Evolutionary conservation across 1,140 invertebrate species (phyloP).

Genomic region (Dreissena polymorpha): DNA sequence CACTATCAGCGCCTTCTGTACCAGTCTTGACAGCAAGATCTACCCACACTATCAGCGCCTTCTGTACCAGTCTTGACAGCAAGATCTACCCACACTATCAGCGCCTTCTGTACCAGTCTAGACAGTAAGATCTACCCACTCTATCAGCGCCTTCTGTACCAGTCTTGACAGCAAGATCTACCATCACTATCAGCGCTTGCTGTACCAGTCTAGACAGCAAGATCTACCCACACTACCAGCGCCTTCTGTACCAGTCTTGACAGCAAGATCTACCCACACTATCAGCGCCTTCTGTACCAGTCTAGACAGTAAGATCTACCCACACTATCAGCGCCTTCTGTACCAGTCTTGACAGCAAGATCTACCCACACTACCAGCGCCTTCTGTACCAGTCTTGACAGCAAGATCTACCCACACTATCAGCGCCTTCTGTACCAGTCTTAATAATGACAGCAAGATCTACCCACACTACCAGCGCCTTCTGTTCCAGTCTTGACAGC

Average conservation of each 20-base stretch:
- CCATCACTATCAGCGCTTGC: constrained; percentile 96
- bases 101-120: no score
- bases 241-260: no score
- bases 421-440: no score
- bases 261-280: constrained; percentile 95
- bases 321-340: constrained; percentile 96
- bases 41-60: constrained; percentile 96
- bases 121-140: constrained; percentile 95
- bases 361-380: constrained; percentile 96
- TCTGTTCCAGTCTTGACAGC: constrained; percentile 92
- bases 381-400: no score
- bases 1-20: constrained; percentile 97
- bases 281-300: no score
- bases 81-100: constrained; percentile 98
- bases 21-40: constrained; percentile 94
- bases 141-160: constrained; percentile 95
- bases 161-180: constrained; percentile 94
- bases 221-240: constrained; percentile 96
- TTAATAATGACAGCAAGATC: constrained; percentile 94
- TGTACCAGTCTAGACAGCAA: no score
- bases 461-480: constrained; percentile 97
- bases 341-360: constrained; percentile 93
- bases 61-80: no score
- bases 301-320: constrained; percentile 94
- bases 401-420: constrained; percentile 96